Evolutionary conservation across 1,140 invertebrate genomes (phyloP).

Genomic region (Drosophila nebulosa): DNA sequence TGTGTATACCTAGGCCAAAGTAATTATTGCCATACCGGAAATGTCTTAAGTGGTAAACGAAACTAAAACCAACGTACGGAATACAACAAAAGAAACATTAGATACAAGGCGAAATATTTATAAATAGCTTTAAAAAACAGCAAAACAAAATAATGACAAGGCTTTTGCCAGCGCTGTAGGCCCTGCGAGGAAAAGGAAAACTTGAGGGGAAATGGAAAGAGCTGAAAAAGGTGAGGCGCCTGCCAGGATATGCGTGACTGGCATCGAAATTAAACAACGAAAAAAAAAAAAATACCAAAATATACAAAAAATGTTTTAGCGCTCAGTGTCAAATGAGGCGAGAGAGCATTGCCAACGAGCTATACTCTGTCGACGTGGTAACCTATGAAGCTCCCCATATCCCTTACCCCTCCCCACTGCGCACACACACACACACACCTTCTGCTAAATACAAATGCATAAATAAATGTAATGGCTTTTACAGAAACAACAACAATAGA

Average conservation of each 20-base stretch:
- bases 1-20: constrained; percentile 8
- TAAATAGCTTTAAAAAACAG: constrained; percentile 62
- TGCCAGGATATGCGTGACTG: constrained; percentile 74
- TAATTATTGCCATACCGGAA: constrained; percentile 46
- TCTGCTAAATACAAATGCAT: constrained; percentile 45
- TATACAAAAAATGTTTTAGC: constrained; percentile 39
- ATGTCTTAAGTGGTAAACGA: constrained; percentile 11
- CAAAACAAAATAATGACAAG: constrained; percentile 20
- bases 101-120: constrained; percentile 44
- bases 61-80: constrained; percentile 3
- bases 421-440: background rate
- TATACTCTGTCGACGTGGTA: constrained; percentile 36
- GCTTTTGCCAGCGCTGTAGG: background rate
- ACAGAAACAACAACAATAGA: constrained; percentile 35
- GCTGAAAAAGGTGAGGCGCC: background rate
- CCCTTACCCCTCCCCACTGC: background rate
- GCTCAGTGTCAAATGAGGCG: constrained; percentile 64
- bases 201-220: background rate
- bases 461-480: constrained; percentile 72
- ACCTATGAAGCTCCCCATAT: constrained; percentile 25
- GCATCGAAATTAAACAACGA: constrained; percentile 67
- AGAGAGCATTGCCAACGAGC: constrained; percentile 24
- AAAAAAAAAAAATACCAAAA: constrained; percentile 3
- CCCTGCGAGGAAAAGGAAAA: background rate
- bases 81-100: constrained; percentile 15